phyloP scores from a whole-genome alignment of 2,113 vertebrate species.

The Trogon melanurus region DNA sequence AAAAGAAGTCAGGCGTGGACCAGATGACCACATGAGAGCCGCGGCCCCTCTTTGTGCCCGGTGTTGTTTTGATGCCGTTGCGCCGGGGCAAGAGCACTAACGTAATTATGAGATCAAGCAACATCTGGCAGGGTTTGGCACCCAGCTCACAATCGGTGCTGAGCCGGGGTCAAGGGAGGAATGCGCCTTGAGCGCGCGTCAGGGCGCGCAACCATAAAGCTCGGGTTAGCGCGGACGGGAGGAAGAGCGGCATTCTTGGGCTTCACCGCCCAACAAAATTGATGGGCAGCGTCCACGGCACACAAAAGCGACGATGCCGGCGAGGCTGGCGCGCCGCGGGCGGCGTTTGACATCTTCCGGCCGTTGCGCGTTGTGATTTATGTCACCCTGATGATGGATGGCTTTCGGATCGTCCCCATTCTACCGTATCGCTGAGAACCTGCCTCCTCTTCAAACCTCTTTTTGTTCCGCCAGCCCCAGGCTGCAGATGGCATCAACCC shows the following conservation, averaged over 20 bases:
- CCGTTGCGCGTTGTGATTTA: conserved; percentile 85
- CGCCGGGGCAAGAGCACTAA: conserved; percentile 71
- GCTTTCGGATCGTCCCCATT: conserved; percentile 85
- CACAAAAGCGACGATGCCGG: conserved; percentile 84
- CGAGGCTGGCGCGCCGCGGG: conserved; percentile 81
- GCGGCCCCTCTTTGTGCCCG: conserved; percentile 6
- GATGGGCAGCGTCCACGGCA: conserved; percentile 65
- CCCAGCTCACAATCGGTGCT: conserved; percentile 62
- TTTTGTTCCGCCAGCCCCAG: conserved; percentile 82
- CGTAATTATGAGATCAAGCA: conserved; percentile 80
- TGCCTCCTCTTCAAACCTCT: conserved; percentile 73
- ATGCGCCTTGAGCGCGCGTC: conserved; percentile 74
- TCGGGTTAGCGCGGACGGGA: conserved; percentile 70
- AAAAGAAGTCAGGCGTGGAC: conserved; percentile 1
- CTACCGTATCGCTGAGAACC: conserved; percentile 84
- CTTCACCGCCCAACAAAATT: conserved; percentile 56
- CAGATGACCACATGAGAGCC: conserved; percentile 43
- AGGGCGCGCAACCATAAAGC: conserved; percentile 86
- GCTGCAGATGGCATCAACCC: conserved; percentile 92
- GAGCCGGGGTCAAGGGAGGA: conserved; percentile 71
- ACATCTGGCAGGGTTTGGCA: conserved; percentile 84
- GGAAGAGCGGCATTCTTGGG: conserved; percentile 66
- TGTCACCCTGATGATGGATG: conserved; percentile 91
- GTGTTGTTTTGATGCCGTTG: conserved; percentile 70
- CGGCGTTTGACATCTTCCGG: conserved; percentile 78